Evolutionary conservation across 2,113 vertebrate species (phyloP).

Genomic region (Calyptommatus sinebrachiatus): DNA sequence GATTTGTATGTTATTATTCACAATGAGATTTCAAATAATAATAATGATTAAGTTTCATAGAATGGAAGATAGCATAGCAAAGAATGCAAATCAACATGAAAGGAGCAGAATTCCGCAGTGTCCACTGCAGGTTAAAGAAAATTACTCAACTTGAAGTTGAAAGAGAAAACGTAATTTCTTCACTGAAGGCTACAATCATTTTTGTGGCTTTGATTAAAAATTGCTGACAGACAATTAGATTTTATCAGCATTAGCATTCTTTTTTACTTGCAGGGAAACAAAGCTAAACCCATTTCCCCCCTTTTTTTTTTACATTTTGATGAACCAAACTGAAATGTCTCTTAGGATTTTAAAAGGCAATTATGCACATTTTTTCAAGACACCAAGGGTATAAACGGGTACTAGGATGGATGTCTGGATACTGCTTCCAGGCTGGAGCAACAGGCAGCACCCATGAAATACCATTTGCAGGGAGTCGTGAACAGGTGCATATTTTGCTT

Average conservation of each 20-base stretch:
- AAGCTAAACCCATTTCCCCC: neutral
- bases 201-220: neutral
- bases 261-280: conserved; percentile 2
- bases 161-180: neutral
- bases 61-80: neutral
- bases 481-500: too few relatives aligned
- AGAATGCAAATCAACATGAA: neutral
- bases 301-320: conserved; percentile 3
- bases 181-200: fast-evolving
- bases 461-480: too few relatives aligned
- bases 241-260: conserved; percentile 17
- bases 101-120: neutral
- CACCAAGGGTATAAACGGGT: too few relatives aligned
- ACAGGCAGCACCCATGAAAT: too few relatives aligned
- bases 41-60: neutral
- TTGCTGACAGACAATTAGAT: neutral
- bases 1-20: conserved; percentile 1
- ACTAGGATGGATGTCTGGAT: too few relatives aligned
- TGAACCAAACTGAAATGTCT: neutral
- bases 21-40: neutral
- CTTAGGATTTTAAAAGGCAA: neutral
- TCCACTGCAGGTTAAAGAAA: neutral
- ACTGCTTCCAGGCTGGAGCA: too few relatives aligned
- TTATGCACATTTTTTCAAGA: neutral
- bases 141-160: neutral